Percentiles rank a stretch among this genome's conserved stretches.
Evolutionary conservation across 2,888 invertebrate genomes (phyloP).

Genomic region (Pasiphila rectangulata): DNA sequence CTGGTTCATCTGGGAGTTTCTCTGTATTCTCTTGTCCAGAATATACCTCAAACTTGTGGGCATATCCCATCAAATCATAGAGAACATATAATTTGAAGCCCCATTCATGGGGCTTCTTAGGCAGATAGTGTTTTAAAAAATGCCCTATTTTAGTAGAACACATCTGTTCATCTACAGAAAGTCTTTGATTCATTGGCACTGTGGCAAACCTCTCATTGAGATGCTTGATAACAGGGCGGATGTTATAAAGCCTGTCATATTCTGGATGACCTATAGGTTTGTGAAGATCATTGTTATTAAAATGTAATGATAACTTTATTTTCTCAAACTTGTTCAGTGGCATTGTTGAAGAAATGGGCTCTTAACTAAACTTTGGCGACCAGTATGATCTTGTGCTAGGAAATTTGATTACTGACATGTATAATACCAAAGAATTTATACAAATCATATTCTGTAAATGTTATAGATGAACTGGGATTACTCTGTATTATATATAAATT

Average conservation of each 20-base stretch:
- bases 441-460: too few species aligned
- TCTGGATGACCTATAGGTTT: too few species aligned
- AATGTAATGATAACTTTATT: too few species aligned
- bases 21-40: not conserved
- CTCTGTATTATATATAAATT: too few species aligned
- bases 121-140: not conserved
- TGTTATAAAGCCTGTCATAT: not conserved
- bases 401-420: too few species aligned
- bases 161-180: not conserved
- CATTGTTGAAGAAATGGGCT: too few species aligned
- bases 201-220: not conserved
- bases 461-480: too few species aligned
- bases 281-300: too few species aligned
- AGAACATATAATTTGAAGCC: not conserved
- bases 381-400: too few species aligned
- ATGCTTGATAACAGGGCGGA: not conserved
- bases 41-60: not conserved
- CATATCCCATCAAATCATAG: not conserved
- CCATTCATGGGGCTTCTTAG: not conserved
- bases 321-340: too few species aligned
- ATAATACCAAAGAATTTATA: too few species aligned
- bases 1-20: constrained; percentile 24
- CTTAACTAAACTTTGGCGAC: too few species aligned
- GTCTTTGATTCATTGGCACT: not conserved
- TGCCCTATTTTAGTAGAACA: not conserved